Evolutionary conservation across 1,140 invertebrate genomes (phyloP).

Genomic region (Ephestia elutella): DNA sequence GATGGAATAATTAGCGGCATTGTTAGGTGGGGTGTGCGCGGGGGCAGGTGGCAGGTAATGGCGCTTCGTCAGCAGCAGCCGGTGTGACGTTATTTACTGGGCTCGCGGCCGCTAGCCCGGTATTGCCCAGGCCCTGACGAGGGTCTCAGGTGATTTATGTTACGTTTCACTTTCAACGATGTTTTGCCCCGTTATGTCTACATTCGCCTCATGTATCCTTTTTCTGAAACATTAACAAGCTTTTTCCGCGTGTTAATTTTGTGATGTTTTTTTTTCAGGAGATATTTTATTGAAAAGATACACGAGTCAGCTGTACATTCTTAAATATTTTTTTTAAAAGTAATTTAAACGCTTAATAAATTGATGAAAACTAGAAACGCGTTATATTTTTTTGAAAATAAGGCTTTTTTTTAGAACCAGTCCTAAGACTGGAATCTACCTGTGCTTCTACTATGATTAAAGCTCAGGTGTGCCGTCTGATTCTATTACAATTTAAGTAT

Average conservation of each 20-base stretch:
- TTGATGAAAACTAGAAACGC: too few relatives aligned
- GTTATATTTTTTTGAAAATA: too few relatives aligned
- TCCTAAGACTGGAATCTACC: too few relatives aligned
- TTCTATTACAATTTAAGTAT: too few relatives aligned
- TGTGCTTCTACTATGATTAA: too few relatives aligned
- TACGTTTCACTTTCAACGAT: conserved; percentile 55
- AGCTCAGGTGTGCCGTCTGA: too few relatives aligned
- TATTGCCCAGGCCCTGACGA: conserved; percentile 32
- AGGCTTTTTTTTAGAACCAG: too few relatives aligned
- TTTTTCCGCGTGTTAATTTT: conserved; percentile 4
- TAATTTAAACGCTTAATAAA: too few relatives aligned
- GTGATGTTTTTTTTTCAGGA: not conserved
- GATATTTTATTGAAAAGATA: too few relatives aligned
- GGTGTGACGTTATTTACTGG: conserved; percentile 52
- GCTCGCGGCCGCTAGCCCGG: conserved; percentile 33
- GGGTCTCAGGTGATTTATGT: conserved; percentile 63
- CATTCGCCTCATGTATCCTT: conserved; percentile 20
- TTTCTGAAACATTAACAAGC: conserved; percentile 8
- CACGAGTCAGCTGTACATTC: too few relatives aligned
- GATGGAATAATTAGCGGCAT: conserved; percentile 1
- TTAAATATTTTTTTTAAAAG: too few relatives aligned
- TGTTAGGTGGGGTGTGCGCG: not conserved
- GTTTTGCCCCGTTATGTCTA: conserved; percentile 34
- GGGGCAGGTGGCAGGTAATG: conserved; percentile 23
- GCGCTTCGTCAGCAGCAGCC: conserved; percentile 37